These are phyloP conservation scores for Pyrrhia umbra DNA, from an alignment of 2,888 invertebrate species.

Conservation along the genomic window DNA sequence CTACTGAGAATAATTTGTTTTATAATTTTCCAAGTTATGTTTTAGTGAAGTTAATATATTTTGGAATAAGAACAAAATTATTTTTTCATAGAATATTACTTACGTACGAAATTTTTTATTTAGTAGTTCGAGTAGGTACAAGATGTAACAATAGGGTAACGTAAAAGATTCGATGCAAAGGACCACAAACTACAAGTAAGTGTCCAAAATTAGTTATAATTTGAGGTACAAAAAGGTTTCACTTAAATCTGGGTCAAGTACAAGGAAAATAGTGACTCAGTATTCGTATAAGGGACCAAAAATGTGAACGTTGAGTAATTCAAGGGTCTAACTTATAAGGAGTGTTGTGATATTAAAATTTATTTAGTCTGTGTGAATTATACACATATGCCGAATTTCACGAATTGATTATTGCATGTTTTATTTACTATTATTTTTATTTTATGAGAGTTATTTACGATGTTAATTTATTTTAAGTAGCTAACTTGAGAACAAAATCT, in stretches of 20 bases:
- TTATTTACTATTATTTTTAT: too few species aligned
- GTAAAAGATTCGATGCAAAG: not conserved
- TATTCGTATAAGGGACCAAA: constrained; percentile 29
- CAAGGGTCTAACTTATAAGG: constrained; percentile 40
- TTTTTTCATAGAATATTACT: too few species aligned
- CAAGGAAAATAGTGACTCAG: constrained; percentile 24
- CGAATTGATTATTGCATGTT: too few species aligned
- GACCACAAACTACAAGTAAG: not conserved
- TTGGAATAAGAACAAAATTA: too few species aligned
- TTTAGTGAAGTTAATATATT: too few species aligned
- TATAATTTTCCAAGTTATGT: not conserved
- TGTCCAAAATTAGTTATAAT: constrained; percentile 1
- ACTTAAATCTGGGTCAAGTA: constrained; percentile 30
- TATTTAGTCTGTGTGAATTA: constrained; percentile 12
- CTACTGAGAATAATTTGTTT: not conserved
- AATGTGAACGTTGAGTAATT: constrained; percentile 19
- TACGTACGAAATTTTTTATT: not conserved
- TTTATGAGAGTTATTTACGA: too few species aligned
- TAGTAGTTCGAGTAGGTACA: not conserved
- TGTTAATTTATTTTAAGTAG: too few species aligned
- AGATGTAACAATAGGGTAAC: not conserved
- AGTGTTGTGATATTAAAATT: constrained; percentile 21
- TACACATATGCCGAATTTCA: constrained; percentile 38
- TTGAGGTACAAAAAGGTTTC: constrained; percentile 12
- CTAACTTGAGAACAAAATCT: too few species aligned